phyloP scores from a whole-genome alignment of 2,888 invertebrate species.

The Hofmannophila pseudospretella region DNA sequence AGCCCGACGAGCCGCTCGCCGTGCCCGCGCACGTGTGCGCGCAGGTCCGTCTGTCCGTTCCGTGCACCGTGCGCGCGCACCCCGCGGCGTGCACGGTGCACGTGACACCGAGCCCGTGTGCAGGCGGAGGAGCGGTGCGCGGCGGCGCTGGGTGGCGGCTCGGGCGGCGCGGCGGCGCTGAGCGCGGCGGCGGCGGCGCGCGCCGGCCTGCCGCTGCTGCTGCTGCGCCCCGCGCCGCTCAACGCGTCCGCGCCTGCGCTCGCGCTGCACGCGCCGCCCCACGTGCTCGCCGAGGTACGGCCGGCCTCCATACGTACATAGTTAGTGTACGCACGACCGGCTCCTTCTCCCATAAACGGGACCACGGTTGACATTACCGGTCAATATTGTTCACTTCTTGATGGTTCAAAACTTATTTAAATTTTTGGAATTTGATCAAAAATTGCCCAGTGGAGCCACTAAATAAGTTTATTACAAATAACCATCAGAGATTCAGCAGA shows the following conservation, averaged over 20 bases:
- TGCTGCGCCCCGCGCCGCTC: conserved; percentile 30
- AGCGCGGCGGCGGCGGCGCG: conserved; percentile 38
- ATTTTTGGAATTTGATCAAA: too few species aligned
- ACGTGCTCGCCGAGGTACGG: conserved; percentile 35
- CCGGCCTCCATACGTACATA: background rate
- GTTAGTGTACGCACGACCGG: background rate
- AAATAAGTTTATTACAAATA: too few species aligned
- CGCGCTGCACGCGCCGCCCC: conserved; percentile 42
- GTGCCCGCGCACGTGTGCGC: conserved; percentile 18
- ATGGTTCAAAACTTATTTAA: too few species aligned
- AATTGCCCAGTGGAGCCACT: background rate
- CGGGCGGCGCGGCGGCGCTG: conserved; percentile 10
- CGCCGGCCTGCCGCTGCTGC: conserved; percentile 44
- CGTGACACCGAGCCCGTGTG: background rate
- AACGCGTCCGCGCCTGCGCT: conserved; percentile 40
- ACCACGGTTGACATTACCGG: background rate
- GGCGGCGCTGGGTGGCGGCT: conserved; percentile 22
- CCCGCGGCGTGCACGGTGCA: too few species aligned
- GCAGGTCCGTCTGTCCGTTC: conserved; percentile 7
- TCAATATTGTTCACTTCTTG: too few species aligned
- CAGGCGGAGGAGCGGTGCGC: conserved; percentile 19
- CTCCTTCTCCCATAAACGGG: background rate
- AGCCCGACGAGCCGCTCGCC: conserved; percentile 20
- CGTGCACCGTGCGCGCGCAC: too few species aligned
- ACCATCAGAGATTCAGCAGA: too few species aligned